These are phyloP conservation scores for Mellivora capensis DNA, from an alignment of 2,113 vertebrate genomes.

Conservation along the genomic window DNA sequence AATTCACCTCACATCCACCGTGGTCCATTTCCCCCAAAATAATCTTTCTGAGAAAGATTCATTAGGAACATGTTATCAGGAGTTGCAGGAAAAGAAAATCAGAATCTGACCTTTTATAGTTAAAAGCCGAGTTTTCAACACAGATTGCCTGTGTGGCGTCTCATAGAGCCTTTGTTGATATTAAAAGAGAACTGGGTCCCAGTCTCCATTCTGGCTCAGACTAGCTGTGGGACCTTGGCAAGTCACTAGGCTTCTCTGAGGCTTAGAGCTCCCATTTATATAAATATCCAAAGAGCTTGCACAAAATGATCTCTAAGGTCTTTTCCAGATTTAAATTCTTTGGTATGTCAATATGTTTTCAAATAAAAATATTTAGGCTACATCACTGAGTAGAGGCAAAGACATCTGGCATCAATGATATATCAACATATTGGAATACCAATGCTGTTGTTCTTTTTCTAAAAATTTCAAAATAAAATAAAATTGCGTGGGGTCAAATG, in stretches of 20 bases:
- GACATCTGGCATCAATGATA: neutral
- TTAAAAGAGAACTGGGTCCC: neutral
- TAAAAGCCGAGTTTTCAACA: neutral
- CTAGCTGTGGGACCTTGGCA: neutral
- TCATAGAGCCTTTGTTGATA: neutral
- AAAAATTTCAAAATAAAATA: neutral
- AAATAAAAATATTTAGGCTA: neutral
- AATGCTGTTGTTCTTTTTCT: neutral
- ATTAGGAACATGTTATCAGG: neutral
- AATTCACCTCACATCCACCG: neutral
- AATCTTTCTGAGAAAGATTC: slow-evolving; percentile 65
- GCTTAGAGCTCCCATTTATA: neutral
- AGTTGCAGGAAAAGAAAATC: neutral
- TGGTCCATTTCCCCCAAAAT: neutral
- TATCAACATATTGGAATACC: neutral
- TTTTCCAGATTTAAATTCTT: neutral
- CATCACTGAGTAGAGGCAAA: neutral
- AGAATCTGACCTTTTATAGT: neutral
- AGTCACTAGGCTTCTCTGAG: neutral
- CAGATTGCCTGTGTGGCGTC: fast-evolving
- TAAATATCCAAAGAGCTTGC: neutral
- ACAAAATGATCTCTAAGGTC: neutral
- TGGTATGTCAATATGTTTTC: neutral
- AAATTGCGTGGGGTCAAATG: slow-evolving; percentile 20
- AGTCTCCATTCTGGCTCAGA: neutral